Conservation (phyloP, 2,797 vertebrate species). For the Benthosema pterotum region DNA sequence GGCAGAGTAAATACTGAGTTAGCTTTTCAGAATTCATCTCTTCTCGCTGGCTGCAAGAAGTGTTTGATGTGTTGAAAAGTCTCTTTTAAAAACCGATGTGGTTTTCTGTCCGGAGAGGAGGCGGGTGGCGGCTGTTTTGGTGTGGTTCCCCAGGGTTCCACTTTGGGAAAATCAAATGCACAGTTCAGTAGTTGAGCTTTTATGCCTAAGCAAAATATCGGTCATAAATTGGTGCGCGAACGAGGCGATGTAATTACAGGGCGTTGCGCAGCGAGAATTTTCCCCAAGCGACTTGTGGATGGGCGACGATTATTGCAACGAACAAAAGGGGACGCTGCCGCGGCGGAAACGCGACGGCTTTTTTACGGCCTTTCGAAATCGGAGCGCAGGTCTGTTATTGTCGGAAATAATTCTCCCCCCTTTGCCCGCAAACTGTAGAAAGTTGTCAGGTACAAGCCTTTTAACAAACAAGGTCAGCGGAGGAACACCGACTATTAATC, state of each 20-base stretch:
- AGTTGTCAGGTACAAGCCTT: slow-evolving; percentile 80
- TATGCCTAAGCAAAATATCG: slow-evolving; percentile 73
- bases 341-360: slow-evolving; percentile 20
- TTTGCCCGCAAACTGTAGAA: slow-evolving; percentile 51
- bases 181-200: slow-evolving; percentile 65
- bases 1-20: slow-evolving; percentile 66
- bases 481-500: slow-evolving; percentile 79
- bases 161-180: slow-evolving; percentile 69
- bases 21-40: slow-evolving; percentile 69
- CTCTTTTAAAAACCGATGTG: slow-evolving; percentile 57
- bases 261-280: slow-evolving; percentile 50
- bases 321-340: slow-evolving; percentile 62
- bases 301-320: slow-evolving; percentile 70
- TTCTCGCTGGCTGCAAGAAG: slow-evolving; percentile 50
- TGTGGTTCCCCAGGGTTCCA: slow-evolving; percentile 67
- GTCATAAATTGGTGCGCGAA: slow-evolving; percentile 70
- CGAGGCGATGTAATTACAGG: slow-evolving; percentile 71
- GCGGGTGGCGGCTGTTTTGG: slow-evolving; percentile 73
- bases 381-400: slow-evolving; percentile 29
- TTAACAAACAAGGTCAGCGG: slow-evolving; percentile 79
- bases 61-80: slow-evolving; percentile 72
- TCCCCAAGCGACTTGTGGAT: slow-evolving; percentile 52
- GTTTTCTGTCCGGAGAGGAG: slow-evolving; percentile 71
- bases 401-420: slow-evolving; percentile 51
- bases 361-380: slow-evolving; percentile 43